Evolutionary conservation across 2,888 invertebrate genomes (phyloP).

Genomic region (Dugesia japonica): DNA sequence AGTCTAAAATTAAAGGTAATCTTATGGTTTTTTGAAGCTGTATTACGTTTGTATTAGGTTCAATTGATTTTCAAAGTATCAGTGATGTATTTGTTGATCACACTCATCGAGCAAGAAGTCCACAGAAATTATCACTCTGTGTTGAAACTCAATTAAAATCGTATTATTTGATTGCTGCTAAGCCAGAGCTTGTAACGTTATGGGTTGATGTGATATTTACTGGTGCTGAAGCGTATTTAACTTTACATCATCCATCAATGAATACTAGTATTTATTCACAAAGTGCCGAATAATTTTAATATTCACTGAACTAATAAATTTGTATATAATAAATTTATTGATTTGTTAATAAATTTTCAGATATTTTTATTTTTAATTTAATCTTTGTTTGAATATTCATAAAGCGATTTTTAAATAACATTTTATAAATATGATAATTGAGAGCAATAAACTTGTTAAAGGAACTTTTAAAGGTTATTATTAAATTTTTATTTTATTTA

Average conservation of each 20-base stretch:
- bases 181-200: neutral
- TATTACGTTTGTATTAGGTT: neutral
- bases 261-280: neutral
- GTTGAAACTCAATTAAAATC: neutral
- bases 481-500: neutral
- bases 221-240: neutral
- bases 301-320: neutral
- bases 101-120: neutral
- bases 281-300: neutral
- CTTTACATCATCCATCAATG: slow-evolving; percentile 14
- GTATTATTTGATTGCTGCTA: slow-evolving; percentile 12
- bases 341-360: neutral
- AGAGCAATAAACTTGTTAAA: neutral
- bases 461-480: neutral
- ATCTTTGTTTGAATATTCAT: neutral
- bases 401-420: too few species aligned
- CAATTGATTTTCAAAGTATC: neutral
- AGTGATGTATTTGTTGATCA: slow-evolving; percentile 15
- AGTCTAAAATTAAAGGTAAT: neutral
- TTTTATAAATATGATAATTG: neutral
- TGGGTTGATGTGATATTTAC: slow-evolving; percentile 1
- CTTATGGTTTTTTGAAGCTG: neutral
- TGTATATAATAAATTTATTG: neutral
- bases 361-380: neutral
- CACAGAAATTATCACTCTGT: neutral